Percentiles rank a stretch among this genome's conserved stretches.
phyloP scores from a whole-genome alignment of 2,113 vertebrate genomes.

The Corythaeola cristata region DNA sequence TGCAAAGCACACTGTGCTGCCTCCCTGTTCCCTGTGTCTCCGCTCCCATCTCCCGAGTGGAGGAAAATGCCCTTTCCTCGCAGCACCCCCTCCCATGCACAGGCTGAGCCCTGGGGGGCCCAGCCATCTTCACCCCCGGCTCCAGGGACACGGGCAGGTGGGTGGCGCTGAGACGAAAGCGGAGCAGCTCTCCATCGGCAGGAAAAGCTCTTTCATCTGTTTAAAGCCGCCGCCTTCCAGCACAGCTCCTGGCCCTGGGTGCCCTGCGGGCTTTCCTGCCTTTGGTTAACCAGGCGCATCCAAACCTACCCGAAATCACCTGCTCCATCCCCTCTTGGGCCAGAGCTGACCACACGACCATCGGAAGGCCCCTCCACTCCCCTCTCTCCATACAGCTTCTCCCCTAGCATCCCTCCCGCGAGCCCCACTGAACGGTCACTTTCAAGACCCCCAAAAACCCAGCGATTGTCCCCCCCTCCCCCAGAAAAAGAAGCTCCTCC shows the following conservation, averaged over 20 bases:
- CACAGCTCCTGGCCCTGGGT: neutral
- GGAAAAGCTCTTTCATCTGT: neutral
- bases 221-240: neutral
- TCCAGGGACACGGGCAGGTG: neutral
- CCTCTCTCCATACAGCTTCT: neutral
- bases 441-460: neutral
- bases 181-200: neutral
- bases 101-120: neutral
- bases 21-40: neutral
- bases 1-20: neutral
- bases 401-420: neutral
- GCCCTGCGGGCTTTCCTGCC: neutral
- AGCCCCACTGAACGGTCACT: neutral
- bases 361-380: too few relatives aligned
- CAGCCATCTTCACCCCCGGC: neutral
- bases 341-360: neutral
- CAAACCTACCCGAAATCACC: neutral
- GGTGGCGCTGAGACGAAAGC: neutral
- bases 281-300: neutral
- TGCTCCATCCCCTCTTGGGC: rapidly evolving
- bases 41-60: neutral
- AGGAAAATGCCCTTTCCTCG: neutral
- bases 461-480: neutral
- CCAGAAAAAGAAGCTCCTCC: rapidly evolving
- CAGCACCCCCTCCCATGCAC: neutral